These are phyloP conservation scores for Orthochromis indermauri DNA, from an alignment of 2,113 vertebrate genomes.

Conservation along the genomic window DNA sequence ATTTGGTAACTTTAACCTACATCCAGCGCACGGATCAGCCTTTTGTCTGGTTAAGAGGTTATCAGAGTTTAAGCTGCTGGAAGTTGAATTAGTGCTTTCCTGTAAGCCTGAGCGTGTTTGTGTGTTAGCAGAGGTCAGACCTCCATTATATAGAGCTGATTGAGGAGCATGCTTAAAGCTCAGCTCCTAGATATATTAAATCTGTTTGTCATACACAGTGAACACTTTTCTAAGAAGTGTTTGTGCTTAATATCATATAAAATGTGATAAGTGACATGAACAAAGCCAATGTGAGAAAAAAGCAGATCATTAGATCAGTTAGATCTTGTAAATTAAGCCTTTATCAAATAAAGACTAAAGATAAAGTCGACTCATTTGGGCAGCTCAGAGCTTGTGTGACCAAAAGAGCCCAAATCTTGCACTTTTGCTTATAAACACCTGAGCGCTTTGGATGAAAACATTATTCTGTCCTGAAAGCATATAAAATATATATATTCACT, in stretches of 20 bases:
- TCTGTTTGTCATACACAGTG: neutral
- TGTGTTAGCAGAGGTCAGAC: neutral
- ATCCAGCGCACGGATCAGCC: constrained; percentile 47
- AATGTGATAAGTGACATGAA: neutral
- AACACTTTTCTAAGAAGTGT: neutral
- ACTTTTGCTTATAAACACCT: neutral
- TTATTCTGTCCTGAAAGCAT: neutral
- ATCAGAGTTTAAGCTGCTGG: constrained; percentile 51
- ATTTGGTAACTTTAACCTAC: constrained; percentile 50
- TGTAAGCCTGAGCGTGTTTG: constrained; percentile 29
- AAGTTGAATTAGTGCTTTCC: constrained; percentile 51
- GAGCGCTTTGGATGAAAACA: neutral
- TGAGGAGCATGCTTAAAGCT: neutral
- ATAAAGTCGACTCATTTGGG: neutral
- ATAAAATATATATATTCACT: neutral
- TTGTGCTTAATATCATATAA: neutral
- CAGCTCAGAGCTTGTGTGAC: neutral
- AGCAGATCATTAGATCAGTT: neutral
- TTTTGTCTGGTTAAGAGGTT: constrained; percentile 61
- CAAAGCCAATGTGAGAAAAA: neutral
- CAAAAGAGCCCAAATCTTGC: neutral
- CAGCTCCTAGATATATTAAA: neutral
- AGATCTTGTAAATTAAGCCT: rapidly evolving
- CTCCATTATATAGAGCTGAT: neutral
- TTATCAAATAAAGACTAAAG: neutral